phyloP scores from a whole-genome alignment of 2,113 vertebrate genomes.

The Oriolus oriolus region DNA sequence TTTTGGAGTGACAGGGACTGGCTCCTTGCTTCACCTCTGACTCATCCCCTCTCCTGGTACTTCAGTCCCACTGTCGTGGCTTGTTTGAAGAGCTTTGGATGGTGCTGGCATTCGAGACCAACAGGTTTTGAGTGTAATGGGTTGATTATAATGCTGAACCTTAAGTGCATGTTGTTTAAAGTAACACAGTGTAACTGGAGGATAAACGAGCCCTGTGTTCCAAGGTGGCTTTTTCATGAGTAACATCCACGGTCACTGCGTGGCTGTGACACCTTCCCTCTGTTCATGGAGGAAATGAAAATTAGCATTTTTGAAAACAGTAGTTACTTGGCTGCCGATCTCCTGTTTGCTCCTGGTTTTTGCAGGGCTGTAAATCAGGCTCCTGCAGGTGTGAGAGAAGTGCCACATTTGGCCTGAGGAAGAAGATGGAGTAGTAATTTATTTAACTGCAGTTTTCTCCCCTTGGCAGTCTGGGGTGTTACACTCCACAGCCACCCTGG shows the following conservation, averaged over 20 bases:
- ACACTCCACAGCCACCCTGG: neutral
- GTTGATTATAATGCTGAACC: neutral
- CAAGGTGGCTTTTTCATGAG: neutral
- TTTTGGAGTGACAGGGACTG: neutral
- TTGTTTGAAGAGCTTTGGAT: neutral
- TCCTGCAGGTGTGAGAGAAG: neutral
- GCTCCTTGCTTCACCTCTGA: neutral
- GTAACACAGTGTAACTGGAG: fast-evolving
- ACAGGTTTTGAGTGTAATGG: neutral
- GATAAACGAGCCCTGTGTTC: neutral
- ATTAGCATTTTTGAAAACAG: neutral
- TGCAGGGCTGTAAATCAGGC: neutral
- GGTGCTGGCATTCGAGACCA: neutral
- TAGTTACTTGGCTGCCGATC: neutral
- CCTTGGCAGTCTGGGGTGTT: neutral
- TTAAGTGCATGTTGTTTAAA: neutral
- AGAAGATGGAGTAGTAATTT: neutral
- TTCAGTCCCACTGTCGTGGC: fast-evolving
- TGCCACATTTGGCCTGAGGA: neutral
- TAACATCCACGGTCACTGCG: neutral
- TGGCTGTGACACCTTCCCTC: neutral
- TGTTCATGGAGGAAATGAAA: neutral
- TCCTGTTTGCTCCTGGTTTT: neutral
- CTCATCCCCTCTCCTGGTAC: neutral
- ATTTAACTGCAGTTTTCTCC: neutral